Evolutionary conservation across 2,113 vertebrate species (phyloP).

Genomic region (Protobothrops flavoviridis): DNA sequence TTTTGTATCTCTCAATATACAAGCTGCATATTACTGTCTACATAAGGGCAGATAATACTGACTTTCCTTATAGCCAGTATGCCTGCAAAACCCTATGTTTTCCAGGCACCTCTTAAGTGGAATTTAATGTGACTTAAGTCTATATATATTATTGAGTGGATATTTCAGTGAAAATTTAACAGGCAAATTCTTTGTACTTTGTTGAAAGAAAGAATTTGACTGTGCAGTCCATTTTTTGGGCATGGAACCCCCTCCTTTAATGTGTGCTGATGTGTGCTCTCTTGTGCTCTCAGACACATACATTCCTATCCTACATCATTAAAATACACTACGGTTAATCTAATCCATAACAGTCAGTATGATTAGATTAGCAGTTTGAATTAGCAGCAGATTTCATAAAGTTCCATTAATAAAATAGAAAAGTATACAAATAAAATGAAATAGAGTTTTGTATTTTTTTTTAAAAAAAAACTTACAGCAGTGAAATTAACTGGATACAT

Average conservation of each 20-base stretch:
- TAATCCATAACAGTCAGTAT: constrained; percentile 52
- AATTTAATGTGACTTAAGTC: not conserved
- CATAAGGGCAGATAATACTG: not conserved
- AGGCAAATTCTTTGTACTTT: not conserved
- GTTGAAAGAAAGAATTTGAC: not conserved
- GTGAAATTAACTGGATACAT: constrained; percentile 39
- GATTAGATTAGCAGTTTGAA: constrained; percentile 66
- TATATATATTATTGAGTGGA: not conserved
- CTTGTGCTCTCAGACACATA: not conserved
- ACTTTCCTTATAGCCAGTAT: not conserved
- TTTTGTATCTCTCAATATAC: not conserved
- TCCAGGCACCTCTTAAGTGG: not conserved
- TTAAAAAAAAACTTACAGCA: not conserved
- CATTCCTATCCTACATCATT: constrained; percentile 14
- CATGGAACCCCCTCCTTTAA: not conserved
- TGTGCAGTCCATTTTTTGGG: constrained; percentile 8
- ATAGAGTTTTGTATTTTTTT: constrained; percentile 38
- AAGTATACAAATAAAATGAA: constrained; percentile 44
- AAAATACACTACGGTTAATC: constrained; percentile 49
- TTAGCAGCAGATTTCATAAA: constrained; percentile 52
- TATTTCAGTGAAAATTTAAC: not conserved
- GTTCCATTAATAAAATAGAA: constrained; percentile 34
- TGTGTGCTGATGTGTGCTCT: not conserved
- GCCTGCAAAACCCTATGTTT: not conserved
- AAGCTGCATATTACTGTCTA: not conserved